These are phyloP conservation scores for Drosophila paranaensis DNA, from an alignment of 2,888 invertebrate species.

Conservation along the genomic window DNA sequence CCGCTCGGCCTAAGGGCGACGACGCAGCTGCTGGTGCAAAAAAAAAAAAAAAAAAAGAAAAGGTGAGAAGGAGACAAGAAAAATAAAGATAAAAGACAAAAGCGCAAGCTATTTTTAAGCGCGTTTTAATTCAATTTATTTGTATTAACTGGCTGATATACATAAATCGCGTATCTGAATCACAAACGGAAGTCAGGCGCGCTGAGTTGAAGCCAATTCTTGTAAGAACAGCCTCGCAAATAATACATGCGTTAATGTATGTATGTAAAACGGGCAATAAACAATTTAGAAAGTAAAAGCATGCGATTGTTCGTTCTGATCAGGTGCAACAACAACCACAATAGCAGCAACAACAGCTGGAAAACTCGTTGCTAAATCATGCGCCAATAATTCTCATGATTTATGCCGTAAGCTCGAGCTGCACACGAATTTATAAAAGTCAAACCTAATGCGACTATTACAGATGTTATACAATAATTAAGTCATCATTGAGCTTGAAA, in stretches of 20 bases:
- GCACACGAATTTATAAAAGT: conserved; percentile 27
- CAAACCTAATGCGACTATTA: conserved; percentile 33
- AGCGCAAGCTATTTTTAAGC: conserved; percentile 65
- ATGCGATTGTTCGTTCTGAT: conserved; percentile 47
- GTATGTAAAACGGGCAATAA: conserved; percentile 63
- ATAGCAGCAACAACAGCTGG: conserved; percentile 3
- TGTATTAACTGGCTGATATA: conserved; percentile 62
- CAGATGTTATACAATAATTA: conserved; percentile 50
- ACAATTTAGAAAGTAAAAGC: conserved; percentile 79
- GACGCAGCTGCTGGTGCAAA: conserved; percentile 18
- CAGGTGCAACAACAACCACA: conserved; percentile 37
- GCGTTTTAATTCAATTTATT: conserved; percentile 68
- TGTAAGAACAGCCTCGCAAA: conserved; percentile 48
- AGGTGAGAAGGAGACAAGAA: neutral
- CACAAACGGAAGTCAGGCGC: conserved; percentile 56
- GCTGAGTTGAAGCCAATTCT: conserved; percentile 59
- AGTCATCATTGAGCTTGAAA: conserved; percentile 36
- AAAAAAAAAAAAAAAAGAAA: conserved; percentile 5
- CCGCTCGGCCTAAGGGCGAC: conserved; percentile 53
- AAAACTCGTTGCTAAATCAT: conserved; percentile 57
- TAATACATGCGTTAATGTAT: conserved; percentile 14
- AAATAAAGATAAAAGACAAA: conserved; percentile 27
- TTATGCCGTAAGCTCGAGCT: conserved; percentile 51
- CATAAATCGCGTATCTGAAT: conserved; percentile 52
- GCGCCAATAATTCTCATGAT: conserved; percentile 63